Evolutionary conservation across 2,797 vertebrate genomes (phyloP), one percentile per base, ranked within the genome.

Genomic region (Diglossa cyanea): DNA sequence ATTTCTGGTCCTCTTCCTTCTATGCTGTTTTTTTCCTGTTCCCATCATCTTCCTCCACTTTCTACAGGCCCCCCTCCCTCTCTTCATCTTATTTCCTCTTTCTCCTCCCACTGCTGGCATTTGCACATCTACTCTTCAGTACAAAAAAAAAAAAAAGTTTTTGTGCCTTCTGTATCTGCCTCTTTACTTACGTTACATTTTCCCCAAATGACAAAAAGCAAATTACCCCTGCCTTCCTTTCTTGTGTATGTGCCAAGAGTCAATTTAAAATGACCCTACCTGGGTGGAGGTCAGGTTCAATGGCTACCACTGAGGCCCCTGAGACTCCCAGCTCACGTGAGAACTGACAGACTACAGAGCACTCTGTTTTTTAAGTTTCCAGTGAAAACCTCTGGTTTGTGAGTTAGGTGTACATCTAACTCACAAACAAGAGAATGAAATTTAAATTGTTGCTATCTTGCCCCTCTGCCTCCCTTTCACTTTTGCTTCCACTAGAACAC

Each of bases 201-300:
- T 37, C 28, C 54, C 39, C 19, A 44, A 78, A 44, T n/a, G 67
- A 79, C 78, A 73, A 70, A 73, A 89, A 74, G 71, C 53, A 53
- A 66, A 89, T 79, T 73, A n/a, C 55, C 21, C 75, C 57, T 45
- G 58, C 58, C 30, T 84, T 74, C 35, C 33, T 78, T 83, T 60
- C 63, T 87, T 70, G 35, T 61, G 11, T 54, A 25, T 37, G 44
- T 78, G 75, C 91, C 91, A 93, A 67, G 71, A 94, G 85, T 71
- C 89, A 89, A 85, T 91, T 89, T 89, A 63, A 89, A 91, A 35
- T 74, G 78, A 86, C 89, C 93, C 91, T 82, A 24, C 84, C 78
- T 94, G 89, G 91, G 94, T 95, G 93, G 94, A 95, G 91, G 93
- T 96, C 75, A 39, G 26, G 42, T 91, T 94, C 94, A 77, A 80